Evolutionary conservation across 2,888 invertebrate species (phyloP), one percentile per base, ranked within the genome.

Genomic region (Drosophila tripunctata): DNA sequence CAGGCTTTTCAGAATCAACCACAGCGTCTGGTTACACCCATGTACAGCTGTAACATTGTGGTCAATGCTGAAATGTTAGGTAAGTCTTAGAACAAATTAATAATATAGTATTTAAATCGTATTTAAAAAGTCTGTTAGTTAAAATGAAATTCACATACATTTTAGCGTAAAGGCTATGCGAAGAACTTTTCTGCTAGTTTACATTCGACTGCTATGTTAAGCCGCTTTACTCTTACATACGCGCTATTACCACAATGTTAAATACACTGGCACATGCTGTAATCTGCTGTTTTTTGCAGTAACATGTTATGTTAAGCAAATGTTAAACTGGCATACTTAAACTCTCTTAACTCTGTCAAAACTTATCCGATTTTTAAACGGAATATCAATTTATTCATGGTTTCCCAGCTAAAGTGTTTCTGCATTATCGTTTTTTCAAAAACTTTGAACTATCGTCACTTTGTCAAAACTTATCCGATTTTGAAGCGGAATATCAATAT

Each of bases 21-120:
- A 0, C 97, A 97, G 89, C 93, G 99, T 44, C 92, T 99, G 21
- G 97, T 99, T 93, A 97, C 96, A 1, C 99, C 99, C 3, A 98
- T 99, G 97, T 99, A 98, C 90, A 93, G 93, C 73, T 94, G 94
- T 90, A 95, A 94, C 80, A 96, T 98, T 66, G 94, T 96, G 66
- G 97, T 96, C 21, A 96, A 96, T 82, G 95, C 96, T 30, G 97
- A 97, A 92, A 96, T 96, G 70, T 93, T 98, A 88, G 98, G 98
- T 96, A 91, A 95, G 95, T 94, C 5, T 3, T n/a, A n/a, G n/a
- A n/a, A 3, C 3, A 2, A 6, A 7, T 14, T 8, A 30, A 2
- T 2, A 4, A 19, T 24, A 30, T 0, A 1, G 8, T 33, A 4
- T n/a, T n/a, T n/a, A n/a, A n/a, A n/a, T n/a, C n/a, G n/a, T n/a